Evolutionary conservation across 2,797 vertebrate genomes (phyloP).

Genomic region (Borostomias antarcticus): DNA sequence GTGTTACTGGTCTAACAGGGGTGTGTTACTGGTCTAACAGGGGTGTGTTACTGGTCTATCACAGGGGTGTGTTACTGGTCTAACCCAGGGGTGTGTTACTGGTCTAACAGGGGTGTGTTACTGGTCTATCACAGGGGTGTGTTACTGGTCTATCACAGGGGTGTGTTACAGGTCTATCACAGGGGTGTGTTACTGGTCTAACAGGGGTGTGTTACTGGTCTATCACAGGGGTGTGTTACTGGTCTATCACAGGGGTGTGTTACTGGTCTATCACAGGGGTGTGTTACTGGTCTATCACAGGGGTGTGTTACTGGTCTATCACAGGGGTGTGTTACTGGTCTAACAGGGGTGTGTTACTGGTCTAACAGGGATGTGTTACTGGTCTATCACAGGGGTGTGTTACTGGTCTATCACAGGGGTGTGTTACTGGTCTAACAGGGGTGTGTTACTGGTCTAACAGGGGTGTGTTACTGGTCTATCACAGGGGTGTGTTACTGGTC

Average conservation of each 20-base stretch:
- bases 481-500: conserved; percentile 15
- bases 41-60: conserved; percentile 17
- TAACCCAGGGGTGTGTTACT: conserved; percentile 16
- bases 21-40: conserved; percentile 17
- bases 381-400: conserved; percentile 16
- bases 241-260: conserved; percentile 16
- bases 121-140: conserved; percentile 13
- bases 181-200: conserved; percentile 19
- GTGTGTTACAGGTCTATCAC: too few relatives aligned
- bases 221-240: conserved; percentile 16
- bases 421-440: conserved; percentile 16
- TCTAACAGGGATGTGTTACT: conserved; percentile 13
- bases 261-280: conserved; percentile 14
- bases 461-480: conserved; percentile 17
- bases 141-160: conserved; percentile 17
- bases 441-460: conserved; percentile 17
- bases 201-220: conserved; percentile 15
- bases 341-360: conserved; percentile 19
- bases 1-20: conserved; percentile 16
- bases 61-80: conserved; percentile 15
- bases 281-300: conserved; percentile 16
- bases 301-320: conserved; percentile 18
- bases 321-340: conserved; percentile 15
- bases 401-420: conserved; percentile 14
- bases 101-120: conserved; percentile 16